phyloP scores from a whole-genome alignment of 2,888 invertebrate species.

The Odontocerum albicorne region DNA sequence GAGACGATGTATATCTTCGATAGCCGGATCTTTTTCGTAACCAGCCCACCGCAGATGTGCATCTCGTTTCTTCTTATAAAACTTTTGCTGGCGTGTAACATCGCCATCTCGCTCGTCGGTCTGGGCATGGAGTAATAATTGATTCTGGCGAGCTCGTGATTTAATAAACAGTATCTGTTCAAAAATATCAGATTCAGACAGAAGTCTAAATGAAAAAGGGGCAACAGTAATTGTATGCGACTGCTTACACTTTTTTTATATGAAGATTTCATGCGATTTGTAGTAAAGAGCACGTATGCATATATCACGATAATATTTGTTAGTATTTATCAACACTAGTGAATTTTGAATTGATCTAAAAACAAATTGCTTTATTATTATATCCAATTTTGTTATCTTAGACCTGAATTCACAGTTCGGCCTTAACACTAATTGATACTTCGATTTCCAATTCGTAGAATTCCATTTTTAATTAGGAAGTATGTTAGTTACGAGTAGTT shows the following conservation, averaged over 20 bases:
- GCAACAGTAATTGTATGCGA: neutral
- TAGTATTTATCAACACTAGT: neutral
- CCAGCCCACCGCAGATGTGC: neutral
- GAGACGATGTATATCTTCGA: constrained; percentile 31
- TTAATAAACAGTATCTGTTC: constrained; percentile 28
- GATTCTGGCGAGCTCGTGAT: constrained; percentile 16
- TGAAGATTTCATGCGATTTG: neutral
- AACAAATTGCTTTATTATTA: no score
- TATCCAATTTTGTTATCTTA: no score
- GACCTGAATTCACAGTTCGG: no score
- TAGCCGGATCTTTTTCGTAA: constrained; percentile 17
- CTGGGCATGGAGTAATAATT: constrained; percentile 2
- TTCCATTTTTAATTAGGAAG: no score
- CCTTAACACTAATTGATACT: no score
- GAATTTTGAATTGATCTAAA: no score
- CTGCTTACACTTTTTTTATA: no score
- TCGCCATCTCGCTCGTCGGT: constrained; percentile 7
- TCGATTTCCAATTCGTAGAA: no score
- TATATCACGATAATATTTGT: neutral
- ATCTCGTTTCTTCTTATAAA: neutral
- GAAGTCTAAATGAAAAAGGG: constrained; percentile 13
- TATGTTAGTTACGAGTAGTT: no score
- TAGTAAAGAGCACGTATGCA: no score
- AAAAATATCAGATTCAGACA: constrained; percentile 10
- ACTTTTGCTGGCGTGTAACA: neutral